Evolutionary conservation across 2,113 vertebrate species (phyloP), one percentile per base, ranked within the genome.

Genomic region (Spilogale gracilis): DNA sequence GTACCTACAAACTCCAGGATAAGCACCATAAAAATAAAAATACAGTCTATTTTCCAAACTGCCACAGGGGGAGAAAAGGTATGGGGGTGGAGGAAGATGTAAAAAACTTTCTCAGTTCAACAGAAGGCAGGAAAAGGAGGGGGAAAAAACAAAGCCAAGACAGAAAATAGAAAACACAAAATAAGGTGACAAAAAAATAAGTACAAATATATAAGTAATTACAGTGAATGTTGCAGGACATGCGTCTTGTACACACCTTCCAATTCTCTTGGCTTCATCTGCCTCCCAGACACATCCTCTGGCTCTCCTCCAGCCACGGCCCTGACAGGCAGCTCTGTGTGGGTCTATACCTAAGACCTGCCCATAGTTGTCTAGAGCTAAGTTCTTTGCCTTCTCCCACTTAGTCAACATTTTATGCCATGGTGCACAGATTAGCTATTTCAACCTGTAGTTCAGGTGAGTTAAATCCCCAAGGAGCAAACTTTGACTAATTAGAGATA

Each of bases 401-500:
- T 65, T 52, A 17, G 27, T 0, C 25, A 50, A 50, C 69, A 23
- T 63, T 45, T 69, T 9, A 30, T 8, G 9, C 84, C 65, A 58
- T 27, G 21, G 56, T 20, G 5, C 8, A 38, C 3, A 4, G 71
- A 67, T 60, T n/a, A 76, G 52, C 63, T 45, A n/a, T 71, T 10
- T 43, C 71, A 63, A 21, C n/a, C 20, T 25, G 23, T 89, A 89
- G 78, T 95, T 96, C 94, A 95, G 81, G 85, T 30, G 94, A 93
- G 58, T 82, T 82, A 48, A 96, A 73, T 48, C 17, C 92, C 87
- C 73, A 27, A 50, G 2, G 11, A 83, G 58, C 65, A 93, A 76
- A 54, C 12, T 52, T 38, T 58, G 89, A 71, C 45, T 71, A 73
- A 71, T 48, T 54, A 91, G 71, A 89, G 76, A 85, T 23, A 58